Percentiles rank a stretch among this genome's conserved stretches.
Conservation (phyloP, 2,888 invertebrate species). For the Pterostichus niger region DNA sequence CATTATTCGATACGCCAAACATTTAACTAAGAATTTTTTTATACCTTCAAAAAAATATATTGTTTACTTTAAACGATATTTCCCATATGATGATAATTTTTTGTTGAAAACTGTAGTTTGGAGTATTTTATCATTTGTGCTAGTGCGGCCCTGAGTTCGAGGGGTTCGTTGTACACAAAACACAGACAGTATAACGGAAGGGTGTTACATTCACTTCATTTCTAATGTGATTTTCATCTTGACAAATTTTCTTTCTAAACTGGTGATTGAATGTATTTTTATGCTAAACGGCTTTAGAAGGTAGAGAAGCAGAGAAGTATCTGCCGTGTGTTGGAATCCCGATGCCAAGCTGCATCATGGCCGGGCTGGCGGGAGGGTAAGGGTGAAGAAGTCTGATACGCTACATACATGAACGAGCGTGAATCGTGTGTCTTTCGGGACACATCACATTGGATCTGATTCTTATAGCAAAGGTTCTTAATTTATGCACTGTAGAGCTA, state of each 20-base stretch:
- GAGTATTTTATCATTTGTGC: neutral
- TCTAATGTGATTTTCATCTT: slow-evolving; percentile 67
- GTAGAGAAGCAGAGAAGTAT: slow-evolving; percentile 32
- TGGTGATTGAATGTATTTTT: slow-evolving; percentile 67
- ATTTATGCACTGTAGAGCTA: too few species aligned
- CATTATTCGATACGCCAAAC: too few species aligned
- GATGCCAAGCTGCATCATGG: neutral
- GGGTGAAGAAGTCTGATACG: slow-evolving; percentile 41
- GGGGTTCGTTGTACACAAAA: slow-evolving; percentile 58
- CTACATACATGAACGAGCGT: slow-evolving; percentile 22
- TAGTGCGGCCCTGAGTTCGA: slow-evolving; percentile 31
- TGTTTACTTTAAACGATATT: too few species aligned
- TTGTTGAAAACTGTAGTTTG: too few species aligned
- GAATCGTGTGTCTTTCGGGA: neutral
- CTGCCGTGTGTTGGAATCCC: slow-evolving; percentile 46
- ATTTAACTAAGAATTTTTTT: too few species aligned
- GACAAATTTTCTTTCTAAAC: slow-evolving; percentile 67
- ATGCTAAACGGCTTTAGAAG: slow-evolving; percentile 65
- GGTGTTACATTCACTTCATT: slow-evolving; percentile 66
- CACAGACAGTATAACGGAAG: slow-evolving; percentile 60
- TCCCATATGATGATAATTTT: too few species aligned
- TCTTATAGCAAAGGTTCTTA: neutral
- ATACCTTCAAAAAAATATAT: too few species aligned
- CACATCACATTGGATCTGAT: neutral
- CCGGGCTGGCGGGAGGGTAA: slow-evolving; percentile 12